Percentiles rank a stretch among this genome's conserved stretches.
These are phyloP conservation scores for Monarcha castaneiventris DNA, from an alignment of 2,113 vertebrate genomes.

Conservation along the genomic window DNA sequence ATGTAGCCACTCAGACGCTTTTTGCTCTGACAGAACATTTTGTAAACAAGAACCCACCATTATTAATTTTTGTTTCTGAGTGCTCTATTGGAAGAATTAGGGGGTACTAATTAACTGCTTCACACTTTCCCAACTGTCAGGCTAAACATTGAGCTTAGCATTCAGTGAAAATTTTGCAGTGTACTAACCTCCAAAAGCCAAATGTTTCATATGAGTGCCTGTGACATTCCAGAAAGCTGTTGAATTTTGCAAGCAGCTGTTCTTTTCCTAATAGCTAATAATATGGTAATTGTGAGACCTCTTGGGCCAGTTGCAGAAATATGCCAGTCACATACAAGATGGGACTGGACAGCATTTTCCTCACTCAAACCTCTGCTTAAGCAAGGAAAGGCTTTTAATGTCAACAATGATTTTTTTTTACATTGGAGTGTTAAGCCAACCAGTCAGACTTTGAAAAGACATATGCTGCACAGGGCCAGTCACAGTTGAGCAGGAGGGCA, in stretches of 20 bases:
- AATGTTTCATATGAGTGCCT: neutral
- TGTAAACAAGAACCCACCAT: neutral
- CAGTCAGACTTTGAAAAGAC: neutral
- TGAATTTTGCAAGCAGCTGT: neutral
- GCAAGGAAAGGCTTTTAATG: neutral
- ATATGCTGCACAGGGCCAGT: neutral
- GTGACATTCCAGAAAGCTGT: neutral
- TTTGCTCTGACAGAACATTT: neutral
- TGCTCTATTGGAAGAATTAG: neutral
- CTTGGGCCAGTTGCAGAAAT: neutral
- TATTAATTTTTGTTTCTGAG: neutral
- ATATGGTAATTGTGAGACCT: neutral
- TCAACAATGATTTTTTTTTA: neutral
- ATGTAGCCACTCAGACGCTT: neutral
- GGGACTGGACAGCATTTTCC: neutral
- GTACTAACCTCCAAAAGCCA: neutral
- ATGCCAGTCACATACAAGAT: neutral
- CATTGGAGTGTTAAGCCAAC: neutral
- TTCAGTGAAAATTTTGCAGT: neutral
- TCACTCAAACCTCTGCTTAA: neutral
- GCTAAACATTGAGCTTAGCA: neutral
- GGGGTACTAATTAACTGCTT: neutral
- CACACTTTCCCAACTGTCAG: neutral
- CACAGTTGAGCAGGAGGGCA: neutral
- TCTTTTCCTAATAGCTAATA: neutral